Evolutionary conservation across 2,113 vertebrate genomes (phyloP), one percentile per base, ranked within the genome.

Genomic region (Dasyurus viverrinus): DNA sequence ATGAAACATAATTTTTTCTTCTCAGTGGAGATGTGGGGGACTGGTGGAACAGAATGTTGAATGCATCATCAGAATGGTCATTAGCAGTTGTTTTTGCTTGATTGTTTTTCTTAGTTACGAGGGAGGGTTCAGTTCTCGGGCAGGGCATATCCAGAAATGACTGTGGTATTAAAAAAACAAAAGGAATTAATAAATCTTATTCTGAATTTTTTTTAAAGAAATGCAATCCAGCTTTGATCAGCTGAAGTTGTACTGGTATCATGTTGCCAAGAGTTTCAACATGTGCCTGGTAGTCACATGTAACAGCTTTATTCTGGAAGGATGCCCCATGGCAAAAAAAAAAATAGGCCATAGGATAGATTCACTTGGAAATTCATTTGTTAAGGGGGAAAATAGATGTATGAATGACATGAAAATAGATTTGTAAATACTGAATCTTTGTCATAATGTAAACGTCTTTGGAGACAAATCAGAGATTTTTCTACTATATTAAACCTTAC

Each of bases 241-340:
- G 0, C 19, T 42, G n/a, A 84, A 84, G 68, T 22, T 42, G n/a
- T 42, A 42, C 42, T 84, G 68, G n/a, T 84, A 84, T 84, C 68
- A 84, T 84, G n/a, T 84, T 84, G 68, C 68, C 68, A 84, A 84
- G 68, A 84, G 36, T 84, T 84, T 84, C 68, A 42, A 84, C 68
- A 84, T 84, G 68, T 84, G 68, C n/a, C 68, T 84, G 68, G 68
- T 84, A 84, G 68, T 84, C 68, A 84, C 68, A 84, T 84, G 68
- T 9, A 84, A 23, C n/a, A 23, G 16, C 19, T 84, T 42, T 84
- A 36, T 42, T 16, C 22, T 84, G 68, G 68, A 84, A 84, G 5
- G n/a, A 42, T 84, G 68, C n/a, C 68, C 68, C 27, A 84, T 84
- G n/a, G 68, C 68, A 84, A 19, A 48, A 48, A 47, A 47, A 47